These are phyloP conservation scores for Phrixothrix hirtus DNA, from an alignment of 2,888 invertebrate species.

Conservation along the genomic window DNA sequence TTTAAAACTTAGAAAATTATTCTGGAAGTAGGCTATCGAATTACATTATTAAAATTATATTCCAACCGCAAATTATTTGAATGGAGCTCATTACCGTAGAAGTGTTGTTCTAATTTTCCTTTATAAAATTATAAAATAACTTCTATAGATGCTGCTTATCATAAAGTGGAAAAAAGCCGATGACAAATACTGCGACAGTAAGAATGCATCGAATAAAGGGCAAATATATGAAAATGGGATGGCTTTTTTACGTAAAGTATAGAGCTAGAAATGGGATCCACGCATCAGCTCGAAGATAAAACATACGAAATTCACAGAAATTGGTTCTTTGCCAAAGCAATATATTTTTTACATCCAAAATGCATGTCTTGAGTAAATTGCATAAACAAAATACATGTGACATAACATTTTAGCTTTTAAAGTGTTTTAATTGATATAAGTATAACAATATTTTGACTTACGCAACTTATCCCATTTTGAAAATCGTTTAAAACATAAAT, in stretches of 20 bases:
- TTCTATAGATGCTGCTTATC: constrained; percentile 21
- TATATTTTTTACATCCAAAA: constrained; percentile 46
- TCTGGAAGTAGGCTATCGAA: too few relatives aligned
- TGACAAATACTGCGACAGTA: constrained; percentile 43
- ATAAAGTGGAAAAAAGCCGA: constrained; percentile 37
- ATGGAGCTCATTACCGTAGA: too few relatives aligned
- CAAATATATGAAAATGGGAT: constrained; percentile 55
- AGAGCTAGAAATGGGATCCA: constrained; percentile 51
- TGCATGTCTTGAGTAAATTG: constrained; percentile 38
- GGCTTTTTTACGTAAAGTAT: constrained; percentile 52
- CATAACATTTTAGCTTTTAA: constrained; percentile 1
- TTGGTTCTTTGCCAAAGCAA: constrained; percentile 54
- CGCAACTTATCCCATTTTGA: constrained; percentile 1
- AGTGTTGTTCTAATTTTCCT: too few relatives aligned
- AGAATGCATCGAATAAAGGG: constrained; percentile 50
- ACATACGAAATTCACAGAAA: constrained; percentile 53
- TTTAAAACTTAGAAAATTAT: too few relatives aligned
- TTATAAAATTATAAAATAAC: too few relatives aligned
- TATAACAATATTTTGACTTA: background rate
- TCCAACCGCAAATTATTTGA: too few relatives aligned
- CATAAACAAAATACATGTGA: constrained; percentile 28
- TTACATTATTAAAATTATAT: too few relatives aligned
- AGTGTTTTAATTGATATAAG: constrained; percentile 6
- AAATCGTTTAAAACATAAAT: constrained; percentile 12
- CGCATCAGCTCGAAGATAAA: constrained; percentile 53